A percentile compares a stretch with the other conserved stretches of the same genome.
Evolutionary conservation across 2,797 vertebrate genomes (phyloP).

Genomic region (Chloroceryle amazona): DNA sequence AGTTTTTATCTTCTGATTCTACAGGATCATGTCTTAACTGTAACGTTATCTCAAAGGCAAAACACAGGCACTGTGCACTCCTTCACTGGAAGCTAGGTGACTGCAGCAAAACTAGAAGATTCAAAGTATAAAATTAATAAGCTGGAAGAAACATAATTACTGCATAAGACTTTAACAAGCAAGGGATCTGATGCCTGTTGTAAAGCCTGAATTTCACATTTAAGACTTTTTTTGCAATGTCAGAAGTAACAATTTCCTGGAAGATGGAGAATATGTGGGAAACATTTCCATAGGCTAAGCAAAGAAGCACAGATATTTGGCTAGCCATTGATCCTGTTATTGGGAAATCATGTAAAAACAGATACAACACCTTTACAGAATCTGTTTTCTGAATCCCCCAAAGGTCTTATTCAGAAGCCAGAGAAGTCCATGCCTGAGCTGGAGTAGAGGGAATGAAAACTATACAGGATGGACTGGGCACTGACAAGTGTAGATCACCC

Average conservation of each 20-base stretch:
- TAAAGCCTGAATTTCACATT: neutral
- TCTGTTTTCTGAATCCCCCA: neutral
- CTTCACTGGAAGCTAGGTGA: neutral
- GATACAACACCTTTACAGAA: neutral
- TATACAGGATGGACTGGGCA: neutral
- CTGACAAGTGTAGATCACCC: accelerated
- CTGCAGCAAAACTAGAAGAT: neutral
- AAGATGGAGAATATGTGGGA: neutral
- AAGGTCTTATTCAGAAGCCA: neutral
- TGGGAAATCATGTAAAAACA: neutral
- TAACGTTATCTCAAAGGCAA: neutral
- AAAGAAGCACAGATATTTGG: neutral
- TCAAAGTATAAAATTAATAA: neutral
- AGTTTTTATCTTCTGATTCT: neutral
- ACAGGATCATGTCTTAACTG: neutral
- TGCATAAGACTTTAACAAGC: neutral
- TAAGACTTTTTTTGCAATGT: neutral
- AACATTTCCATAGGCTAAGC: neutral
- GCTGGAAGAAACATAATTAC: neutral
- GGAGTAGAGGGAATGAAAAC: neutral
- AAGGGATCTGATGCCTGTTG: neutral
- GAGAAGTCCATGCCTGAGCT: neutral
- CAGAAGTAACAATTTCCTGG: neutral
- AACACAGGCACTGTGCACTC: neutral
- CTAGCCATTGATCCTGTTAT: neutral